Conservation (phyloP, 2,797 vertebrate species). For the Delichon dasypus region DNA sequence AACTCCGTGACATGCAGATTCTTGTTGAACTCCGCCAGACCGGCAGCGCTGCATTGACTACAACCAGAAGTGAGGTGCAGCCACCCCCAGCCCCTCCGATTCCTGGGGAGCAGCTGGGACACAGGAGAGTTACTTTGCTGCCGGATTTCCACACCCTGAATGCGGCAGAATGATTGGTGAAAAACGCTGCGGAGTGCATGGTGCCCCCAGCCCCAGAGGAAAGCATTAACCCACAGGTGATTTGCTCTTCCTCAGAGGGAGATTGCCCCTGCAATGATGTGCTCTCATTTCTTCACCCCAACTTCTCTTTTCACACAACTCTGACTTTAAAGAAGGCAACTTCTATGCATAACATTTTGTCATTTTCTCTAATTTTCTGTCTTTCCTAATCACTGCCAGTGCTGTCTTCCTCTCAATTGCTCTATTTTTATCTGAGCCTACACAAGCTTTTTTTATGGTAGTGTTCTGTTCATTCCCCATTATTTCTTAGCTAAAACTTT, state of each 20-base stretch:
- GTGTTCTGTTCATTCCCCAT: slow-evolving; percentile 40
- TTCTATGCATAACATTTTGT: slow-evolving; percentile 42
- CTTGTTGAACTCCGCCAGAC: background rate
- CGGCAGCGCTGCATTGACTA: background rate
- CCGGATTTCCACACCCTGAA: background rate
- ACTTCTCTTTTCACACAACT: background rate
- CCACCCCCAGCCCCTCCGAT: background rate
- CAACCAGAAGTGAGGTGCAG: background rate
- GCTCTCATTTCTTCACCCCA: background rate
- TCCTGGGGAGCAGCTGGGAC: background rate
- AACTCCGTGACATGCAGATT: background rate
- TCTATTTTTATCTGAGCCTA: slow-evolving; percentile 43
- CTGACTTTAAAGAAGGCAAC: background rate
- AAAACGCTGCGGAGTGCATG: background rate
- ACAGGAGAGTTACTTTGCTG: background rate
- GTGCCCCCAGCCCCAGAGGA: background rate
- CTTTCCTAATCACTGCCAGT: slow-evolving; percentile 31
- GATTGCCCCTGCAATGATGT: background rate
- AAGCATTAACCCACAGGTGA: background rate
- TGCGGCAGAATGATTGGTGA: background rate
- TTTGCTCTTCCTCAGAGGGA: background rate
- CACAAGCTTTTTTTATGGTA: slow-evolving; percentile 21
- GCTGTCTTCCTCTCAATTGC: slow-evolving; percentile 30
- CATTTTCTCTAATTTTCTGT: slow-evolving; percentile 46
- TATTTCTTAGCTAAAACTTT: slow-evolving; percentile 62